These are phyloP conservation scores for Heloderma charlesbogerti DNA, from an alignment of 2,113 vertebrate species.

Conservation along the genomic window DNA sequence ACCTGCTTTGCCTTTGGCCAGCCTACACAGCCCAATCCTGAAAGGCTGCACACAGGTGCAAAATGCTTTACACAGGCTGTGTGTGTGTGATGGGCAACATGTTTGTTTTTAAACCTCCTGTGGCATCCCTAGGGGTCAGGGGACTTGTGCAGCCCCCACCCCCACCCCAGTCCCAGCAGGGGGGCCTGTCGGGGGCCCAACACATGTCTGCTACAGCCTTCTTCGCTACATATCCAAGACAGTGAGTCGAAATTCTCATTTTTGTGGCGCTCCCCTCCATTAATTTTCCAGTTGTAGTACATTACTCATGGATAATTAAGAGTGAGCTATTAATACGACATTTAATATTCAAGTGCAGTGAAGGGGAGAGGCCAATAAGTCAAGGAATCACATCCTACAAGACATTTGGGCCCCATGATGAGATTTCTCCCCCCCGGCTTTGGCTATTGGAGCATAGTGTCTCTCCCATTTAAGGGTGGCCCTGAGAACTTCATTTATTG, in stretches of 20 bases:
- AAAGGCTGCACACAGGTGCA: too few species aligned
- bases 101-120: neutral
- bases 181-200: neutral
- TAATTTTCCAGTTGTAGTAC: conserved; percentile 81
- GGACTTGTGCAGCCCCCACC: neutral
- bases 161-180: neutral
- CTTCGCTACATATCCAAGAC: conserved; percentile 44
- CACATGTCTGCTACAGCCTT: conserved; percentile 27
- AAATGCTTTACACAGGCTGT: too few species aligned
- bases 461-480: conserved; percentile 50
- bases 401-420: conserved; percentile 60
- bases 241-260: conserved; percentile 68
- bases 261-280: conserved; percentile 80
- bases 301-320: conserved; percentile 87
- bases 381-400: conserved; percentile 68
- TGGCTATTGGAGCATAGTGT: conserved; percentile 60
- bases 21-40: neutral
- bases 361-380: conserved; percentile 79
- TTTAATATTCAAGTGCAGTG: conserved; percentile 82
- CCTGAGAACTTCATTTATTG: conserved; percentile 64
- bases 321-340: conserved; percentile 84
- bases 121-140: neutral
- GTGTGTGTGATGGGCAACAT: neutral
- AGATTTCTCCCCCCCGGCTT: conserved; percentile 35
- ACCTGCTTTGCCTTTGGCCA: neutral